A percentile compares a stretch with the other conserved stretches of the same genome.
Conservation (phyloP, 2,797 vertebrate species). For the Dipus sagitta region DNA sequence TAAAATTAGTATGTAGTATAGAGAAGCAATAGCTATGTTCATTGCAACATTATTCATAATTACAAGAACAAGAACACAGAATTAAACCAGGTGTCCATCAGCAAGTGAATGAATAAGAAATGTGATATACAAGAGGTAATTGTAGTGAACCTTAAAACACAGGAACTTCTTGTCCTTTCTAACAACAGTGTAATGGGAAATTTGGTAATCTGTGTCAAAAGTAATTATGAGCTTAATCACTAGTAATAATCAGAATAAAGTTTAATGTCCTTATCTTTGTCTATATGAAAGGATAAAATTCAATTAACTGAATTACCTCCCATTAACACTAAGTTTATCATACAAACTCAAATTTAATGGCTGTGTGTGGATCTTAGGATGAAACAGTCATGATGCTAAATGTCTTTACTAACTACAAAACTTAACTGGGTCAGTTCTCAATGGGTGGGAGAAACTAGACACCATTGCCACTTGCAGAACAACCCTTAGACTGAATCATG, state of each 20-base stretch:
- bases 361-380: conserved; percentile 38
- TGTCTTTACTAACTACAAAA: conserved; percentile 61
- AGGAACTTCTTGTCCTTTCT: not conserved
- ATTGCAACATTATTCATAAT: not conserved
- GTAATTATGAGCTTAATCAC: conserved; percentile 39
- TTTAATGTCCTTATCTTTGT: not conserved
- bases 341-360: conserved; percentile 66
- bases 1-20: not conserved
- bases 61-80: not conserved
- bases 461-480: conserved; percentile 57
- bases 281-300: conserved; percentile 25
- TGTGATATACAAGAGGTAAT: not conserved
- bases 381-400: conserved; percentile 51
- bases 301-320: conserved; percentile 15
- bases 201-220: conserved; percentile 4
- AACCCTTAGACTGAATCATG: not conserved
- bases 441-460: conserved; percentile 55
- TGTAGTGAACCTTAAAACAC: not conserved
- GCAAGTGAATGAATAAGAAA: not conserved
- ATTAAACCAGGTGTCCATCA: not conserved
- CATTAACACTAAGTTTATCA: conserved; percentile 63
- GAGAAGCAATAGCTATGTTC: too few relatives aligned
- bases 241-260: conserved; percentile 19
- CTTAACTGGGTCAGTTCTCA: conserved; percentile 70
- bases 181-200: not conserved